These are phyloP conservation scores for Alfaro cultratus DNA, from an alignment of 2,797 vertebrate species.

Conservation along the genomic window DNA sequence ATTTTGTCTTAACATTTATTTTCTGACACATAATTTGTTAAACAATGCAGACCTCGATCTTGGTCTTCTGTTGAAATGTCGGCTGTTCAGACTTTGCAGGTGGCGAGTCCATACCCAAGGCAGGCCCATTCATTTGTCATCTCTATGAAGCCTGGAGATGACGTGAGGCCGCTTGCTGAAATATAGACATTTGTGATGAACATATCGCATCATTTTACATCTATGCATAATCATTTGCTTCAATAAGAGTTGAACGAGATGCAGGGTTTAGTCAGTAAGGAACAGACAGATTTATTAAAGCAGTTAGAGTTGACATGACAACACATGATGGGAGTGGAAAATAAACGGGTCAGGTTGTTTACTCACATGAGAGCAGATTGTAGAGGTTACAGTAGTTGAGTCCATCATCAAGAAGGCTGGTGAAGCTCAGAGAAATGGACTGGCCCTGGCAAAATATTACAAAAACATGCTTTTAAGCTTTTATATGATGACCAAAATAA, in stretches of 20 bases:
- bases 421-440: constrained; percentile 49
- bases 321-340: background rate
- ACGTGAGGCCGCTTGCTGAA: constrained; percentile 38
- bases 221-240: background rate
- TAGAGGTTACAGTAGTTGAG: constrained; percentile 66
- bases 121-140: constrained; percentile 47
- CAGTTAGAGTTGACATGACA: background rate
- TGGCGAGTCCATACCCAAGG: constrained; percentile 24
- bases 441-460: background rate
- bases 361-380: constrained; percentile 53
- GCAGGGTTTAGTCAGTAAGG: background rate
- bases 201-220: background rate
- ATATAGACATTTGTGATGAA: constrained; percentile 1
- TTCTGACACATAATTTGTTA: background rate
- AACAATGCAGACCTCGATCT: background rate
- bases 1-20: background rate
- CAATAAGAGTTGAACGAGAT: background rate
- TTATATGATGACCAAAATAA: background rate
- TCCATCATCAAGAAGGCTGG: constrained; percentile 41
- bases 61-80: background rate
- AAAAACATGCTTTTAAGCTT: background rate
- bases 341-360: background rate
- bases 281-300: background rate
- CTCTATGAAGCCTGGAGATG: constrained; percentile 36
- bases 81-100: constrained; percentile 8